These are phyloP conservation scores for Griposia aprilina DNA, from an alignment of 2,888 invertebrate species.

Conservation along the genomic window DNA sequence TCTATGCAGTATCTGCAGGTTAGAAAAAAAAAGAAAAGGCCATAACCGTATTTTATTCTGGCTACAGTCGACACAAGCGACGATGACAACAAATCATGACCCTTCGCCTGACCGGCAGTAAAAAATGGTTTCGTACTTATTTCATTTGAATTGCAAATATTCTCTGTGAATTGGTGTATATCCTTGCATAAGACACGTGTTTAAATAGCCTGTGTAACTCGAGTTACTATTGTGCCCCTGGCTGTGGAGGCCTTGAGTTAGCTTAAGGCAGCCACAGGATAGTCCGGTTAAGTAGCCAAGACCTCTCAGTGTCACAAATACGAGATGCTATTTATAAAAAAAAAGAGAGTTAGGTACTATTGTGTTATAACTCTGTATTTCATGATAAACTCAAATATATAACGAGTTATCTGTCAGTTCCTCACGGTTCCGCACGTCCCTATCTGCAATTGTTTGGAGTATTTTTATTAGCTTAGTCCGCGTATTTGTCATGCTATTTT, in stretches of 20 bases:
- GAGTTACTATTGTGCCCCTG: neutral
- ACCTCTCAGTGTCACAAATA: no score
- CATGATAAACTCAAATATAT: neutral
- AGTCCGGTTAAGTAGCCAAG: no score
- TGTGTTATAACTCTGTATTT: neutral
- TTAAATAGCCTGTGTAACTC: no score
- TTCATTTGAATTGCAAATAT: neutral
- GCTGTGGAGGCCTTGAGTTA: no score
- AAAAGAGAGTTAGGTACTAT: no score
- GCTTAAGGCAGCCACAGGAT: no score
- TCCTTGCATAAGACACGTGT: neutral
- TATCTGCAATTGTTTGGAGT: neutral
- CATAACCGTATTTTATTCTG: conserved; percentile 17
- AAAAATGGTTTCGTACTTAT: neutral
- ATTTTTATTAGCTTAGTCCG: neutral
- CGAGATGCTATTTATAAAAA: no score
- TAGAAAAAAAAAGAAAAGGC: conserved; percentile 1
- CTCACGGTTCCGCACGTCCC: no score
- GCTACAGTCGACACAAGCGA: conserved; percentile 1
- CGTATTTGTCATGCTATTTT: no score
- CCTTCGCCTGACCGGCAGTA: neutral
- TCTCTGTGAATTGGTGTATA: neutral
- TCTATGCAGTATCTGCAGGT: neutral
- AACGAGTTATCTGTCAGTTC: neutral
- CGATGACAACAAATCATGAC: conserved; percentile 9